Percentiles rank a stretch among this genome's conserved stretches.
Conservation (phyloP, 2,797 vertebrate species). For the Kryptolebias ocellatus region DNA sequence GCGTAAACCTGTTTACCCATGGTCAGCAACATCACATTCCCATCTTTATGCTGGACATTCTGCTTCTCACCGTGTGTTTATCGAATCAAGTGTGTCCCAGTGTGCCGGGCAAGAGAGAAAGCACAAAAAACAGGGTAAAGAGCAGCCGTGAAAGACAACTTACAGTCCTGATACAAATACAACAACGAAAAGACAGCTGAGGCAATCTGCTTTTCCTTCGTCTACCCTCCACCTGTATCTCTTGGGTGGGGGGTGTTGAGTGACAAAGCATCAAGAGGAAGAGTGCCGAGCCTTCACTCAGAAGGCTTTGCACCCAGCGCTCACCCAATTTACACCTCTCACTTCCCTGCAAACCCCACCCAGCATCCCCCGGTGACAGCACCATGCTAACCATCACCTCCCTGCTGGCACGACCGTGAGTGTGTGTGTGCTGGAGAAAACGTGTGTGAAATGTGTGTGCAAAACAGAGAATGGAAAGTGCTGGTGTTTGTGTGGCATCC, state of each 20-base stretch:
- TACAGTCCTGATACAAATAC: constrained; percentile 7
- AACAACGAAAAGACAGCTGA: constrained; percentile 4
- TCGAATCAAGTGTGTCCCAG: constrained; percentile 29
- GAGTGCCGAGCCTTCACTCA: constrained; percentile 67
- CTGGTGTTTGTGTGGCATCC: constrained; percentile 35
- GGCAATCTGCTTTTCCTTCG: constrained; percentile 15
- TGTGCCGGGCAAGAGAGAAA: constrained; percentile 21
- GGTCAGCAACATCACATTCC: constrained; percentile 53
- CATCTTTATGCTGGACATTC: constrained; percentile 24
- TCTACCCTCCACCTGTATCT: constrained; percentile 62
- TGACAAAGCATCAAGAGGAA: constrained; percentile 67
- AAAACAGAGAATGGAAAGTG: constrained; percentile 17
- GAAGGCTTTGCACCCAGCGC: constrained; percentile 74
- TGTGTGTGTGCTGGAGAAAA: constrained; percentile 35
- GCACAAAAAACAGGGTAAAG: constrained; percentile 20
- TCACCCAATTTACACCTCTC: constrained; percentile 86
- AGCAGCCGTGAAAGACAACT: constrained; percentile 36
- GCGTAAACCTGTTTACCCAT: constrained; percentile 72
- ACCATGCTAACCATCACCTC: constrained; percentile 75
- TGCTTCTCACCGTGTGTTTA: constrained; percentile 5
- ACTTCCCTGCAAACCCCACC: constrained; percentile 72
- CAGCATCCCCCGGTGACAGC: constrained; percentile 72
- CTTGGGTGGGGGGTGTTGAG: constrained; percentile 39
- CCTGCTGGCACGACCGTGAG: constrained; percentile 58
- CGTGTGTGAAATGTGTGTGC: constrained; percentile 21